Percentiles rank a stretch among this genome's conserved stretches.
phyloP scores from a whole-genome alignment of 1,140 invertebrate species.

The Yoshiicerus persimilis region DNA sequence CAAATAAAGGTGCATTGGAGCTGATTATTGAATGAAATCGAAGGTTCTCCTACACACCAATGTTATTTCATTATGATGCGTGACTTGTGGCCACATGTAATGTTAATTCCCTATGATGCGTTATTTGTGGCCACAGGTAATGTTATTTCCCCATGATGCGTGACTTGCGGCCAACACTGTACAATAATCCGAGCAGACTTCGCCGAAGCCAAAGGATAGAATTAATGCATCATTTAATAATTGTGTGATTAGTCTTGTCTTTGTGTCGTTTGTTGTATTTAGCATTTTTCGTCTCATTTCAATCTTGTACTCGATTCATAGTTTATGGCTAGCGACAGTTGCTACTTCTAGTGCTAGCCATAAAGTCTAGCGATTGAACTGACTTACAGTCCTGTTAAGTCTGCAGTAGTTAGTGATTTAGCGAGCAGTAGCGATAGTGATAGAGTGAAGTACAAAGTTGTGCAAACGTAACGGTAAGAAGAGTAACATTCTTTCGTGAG shows the following conservation, averaged over 20 bases:
- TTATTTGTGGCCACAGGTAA: no score
- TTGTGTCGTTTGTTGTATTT: neutral
- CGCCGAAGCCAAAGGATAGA: neutral
- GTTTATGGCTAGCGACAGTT: neutral
- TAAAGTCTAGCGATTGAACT: neutral
- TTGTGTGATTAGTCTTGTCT: neutral
- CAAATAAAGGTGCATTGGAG: no score
- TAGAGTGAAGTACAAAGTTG: neutral
- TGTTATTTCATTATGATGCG: no score
- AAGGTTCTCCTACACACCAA: no score
- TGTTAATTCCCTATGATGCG: no score
- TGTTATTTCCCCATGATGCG: no score
- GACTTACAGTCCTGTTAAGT: neutral
- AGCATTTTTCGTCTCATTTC: neutral
- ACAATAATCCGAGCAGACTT: no score
- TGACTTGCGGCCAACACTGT: no score
- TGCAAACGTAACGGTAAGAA: neutral
- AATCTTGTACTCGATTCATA: neutral
- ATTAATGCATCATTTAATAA: neutral
- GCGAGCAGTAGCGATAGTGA: neutral
- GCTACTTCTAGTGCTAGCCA: neutral
- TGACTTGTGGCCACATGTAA: no score
- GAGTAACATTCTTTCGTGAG: neutral
- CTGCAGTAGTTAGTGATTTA: neutral
- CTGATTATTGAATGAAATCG: no score